Conservation (phyloP, 2,888 invertebrate genomes). For the Cephus pulcher region DNA sequence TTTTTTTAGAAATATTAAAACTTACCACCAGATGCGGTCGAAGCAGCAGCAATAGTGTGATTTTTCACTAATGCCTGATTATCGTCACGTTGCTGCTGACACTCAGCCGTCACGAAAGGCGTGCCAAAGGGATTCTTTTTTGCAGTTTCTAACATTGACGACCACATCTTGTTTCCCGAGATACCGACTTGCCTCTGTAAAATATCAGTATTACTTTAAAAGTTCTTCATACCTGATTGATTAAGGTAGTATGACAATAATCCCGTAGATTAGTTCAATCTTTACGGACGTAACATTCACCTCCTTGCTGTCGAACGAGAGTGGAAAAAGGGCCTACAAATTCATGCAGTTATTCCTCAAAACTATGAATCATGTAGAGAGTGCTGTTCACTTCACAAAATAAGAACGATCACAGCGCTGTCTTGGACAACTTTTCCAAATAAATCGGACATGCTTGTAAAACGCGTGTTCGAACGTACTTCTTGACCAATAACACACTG, state of each 20-base stretch:
- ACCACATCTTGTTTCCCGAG: slow-evolving; percentile 60
- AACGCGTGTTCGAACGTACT: no score
- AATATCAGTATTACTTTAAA: slow-evolving; percentile 9
- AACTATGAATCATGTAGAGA: no score
- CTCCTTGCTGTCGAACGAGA: slow-evolving; percentile 50
- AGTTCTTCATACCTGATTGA: background rate
- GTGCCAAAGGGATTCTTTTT: slow-evolving; percentile 65
- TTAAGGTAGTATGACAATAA: no score
- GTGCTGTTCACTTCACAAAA: no score
- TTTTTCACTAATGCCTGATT: slow-evolving; percentile 56
- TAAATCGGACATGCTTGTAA: no score
- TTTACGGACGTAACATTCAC: slow-evolving; percentile 38
- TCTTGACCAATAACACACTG: no score
- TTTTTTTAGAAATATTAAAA: slow-evolving; percentile 9
- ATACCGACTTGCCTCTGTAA: slow-evolving; percentile 34
- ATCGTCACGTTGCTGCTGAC: slow-evolving; percentile 54
- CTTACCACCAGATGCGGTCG: slow-evolving; percentile 60
- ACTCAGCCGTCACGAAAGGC: slow-evolving; percentile 60
- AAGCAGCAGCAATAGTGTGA: slow-evolving; percentile 63
- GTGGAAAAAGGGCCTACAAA: slow-evolving; percentile 37
- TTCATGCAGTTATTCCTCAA: background rate
- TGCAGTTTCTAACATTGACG: slow-evolving; percentile 64
- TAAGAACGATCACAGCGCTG: no score
- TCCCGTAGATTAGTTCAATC: slow-evolving; percentile 14
- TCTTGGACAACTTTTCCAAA: no score